A percentile compares a stretch with the other conserved stretches of the same genome.
These are phyloP conservation scores for Galaxea fascicularis DNA, from an alignment of 92 coral and sea anemone species.

Conservation along the genomic window DNA sequence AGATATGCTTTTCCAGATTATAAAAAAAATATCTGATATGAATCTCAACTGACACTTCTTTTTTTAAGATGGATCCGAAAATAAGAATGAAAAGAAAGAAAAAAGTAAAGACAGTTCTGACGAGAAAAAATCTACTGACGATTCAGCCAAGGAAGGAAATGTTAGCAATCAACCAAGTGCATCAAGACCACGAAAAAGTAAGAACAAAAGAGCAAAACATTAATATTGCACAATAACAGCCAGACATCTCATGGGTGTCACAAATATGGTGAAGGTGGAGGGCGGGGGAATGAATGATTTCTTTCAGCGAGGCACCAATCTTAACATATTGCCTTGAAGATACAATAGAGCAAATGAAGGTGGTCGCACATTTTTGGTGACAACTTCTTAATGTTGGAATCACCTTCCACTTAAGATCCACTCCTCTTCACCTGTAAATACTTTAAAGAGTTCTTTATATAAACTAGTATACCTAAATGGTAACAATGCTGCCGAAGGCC, in stretches of 20 bases:
- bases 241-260: too few relatives aligned
- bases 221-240: neutral
- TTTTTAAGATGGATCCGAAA: slow-evolving; percentile 32
- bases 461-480: too few relatives aligned
- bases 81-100: slow-evolving; percentile 29
- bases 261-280: too few relatives aligned
- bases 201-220: neutral
- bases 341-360: slow-evolving; percentile 2
- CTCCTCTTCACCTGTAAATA: too few relatives aligned
- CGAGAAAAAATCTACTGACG: slow-evolving; percentile 22
- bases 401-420: too few relatives aligned
- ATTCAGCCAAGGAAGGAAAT: slow-evolving; percentile 5
- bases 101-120: slow-evolving; percentile 31
- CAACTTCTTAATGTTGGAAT: too few relatives aligned
- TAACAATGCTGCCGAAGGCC: too few relatives aligned
- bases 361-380: slow-evolving; percentile 17
- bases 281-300: too few relatives aligned
- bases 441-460: too few relatives aligned
- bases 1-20: neutral
- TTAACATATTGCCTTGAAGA: neutral
- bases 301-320: neutral
- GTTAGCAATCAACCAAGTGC: slow-evolving; percentile 5
- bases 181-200: slow-evolving; percentile 17
- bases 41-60: neutral
- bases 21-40: neutral